Evolutionary conservation across 2,113 vertebrate species (phyloP).

Genomic region (Xyliphius kryptos): DNA sequence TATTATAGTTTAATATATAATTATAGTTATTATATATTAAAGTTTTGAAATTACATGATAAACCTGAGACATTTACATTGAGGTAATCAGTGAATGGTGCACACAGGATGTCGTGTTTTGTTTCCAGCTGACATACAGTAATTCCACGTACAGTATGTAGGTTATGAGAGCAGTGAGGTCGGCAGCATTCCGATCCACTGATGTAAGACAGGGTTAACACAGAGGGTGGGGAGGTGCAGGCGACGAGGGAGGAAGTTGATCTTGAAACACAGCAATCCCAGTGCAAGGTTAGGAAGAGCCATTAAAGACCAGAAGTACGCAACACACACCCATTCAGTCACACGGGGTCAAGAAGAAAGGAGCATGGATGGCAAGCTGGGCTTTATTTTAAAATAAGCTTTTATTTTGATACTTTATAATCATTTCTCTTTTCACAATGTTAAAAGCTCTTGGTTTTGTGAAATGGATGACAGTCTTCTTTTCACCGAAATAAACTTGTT

Average conservation of each 20-base stretch:
- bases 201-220: constrained; percentile 47
- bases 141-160: background rate
- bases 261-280: constrained; percentile 53
- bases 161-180: constrained; percentile 33
- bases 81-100: no score
- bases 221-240: constrained; percentile 61
- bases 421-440: constrained; percentile 84
- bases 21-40: no score
- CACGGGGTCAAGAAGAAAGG: constrained; percentile 61
- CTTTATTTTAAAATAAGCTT: constrained; percentile 98
- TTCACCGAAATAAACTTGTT: constrained; percentile 72
- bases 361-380: constrained; percentile 57
- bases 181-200: constrained; percentile 29
- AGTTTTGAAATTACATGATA: no score
- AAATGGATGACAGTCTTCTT: constrained; percentile 58
- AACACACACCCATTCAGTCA: constrained; percentile 45
- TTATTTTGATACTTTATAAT: constrained; percentile 77
- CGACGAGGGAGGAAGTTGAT: constrained; percentile 55
- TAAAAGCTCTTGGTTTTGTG: constrained; percentile 61
- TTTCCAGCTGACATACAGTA: no score
- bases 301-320: constrained; percentile 51
- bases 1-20: no score
- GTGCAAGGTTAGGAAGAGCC: constrained; percentile 57
- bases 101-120: no score
- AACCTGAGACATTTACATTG: no score